These are phyloP conservation scores for Stylophora pistillata DNA, from an alignment of 64 coral and sea anemone species.

Conservation along the genomic window DNA sequence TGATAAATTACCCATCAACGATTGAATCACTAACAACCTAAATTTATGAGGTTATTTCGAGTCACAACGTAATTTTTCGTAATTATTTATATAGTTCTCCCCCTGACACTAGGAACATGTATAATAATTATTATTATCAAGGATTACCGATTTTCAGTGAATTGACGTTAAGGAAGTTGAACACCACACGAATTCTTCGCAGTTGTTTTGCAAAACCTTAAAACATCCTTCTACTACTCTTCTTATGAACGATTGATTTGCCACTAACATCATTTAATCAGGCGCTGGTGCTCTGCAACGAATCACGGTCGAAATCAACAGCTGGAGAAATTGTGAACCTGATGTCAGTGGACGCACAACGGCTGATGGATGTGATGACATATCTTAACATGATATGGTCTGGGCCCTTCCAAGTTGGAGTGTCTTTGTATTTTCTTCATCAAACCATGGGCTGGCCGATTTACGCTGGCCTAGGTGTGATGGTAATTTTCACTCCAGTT, in stretches of 20 bases:
- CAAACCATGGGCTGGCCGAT: slow-evolving; percentile 51
- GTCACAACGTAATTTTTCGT: too few species aligned
- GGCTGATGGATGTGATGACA: slow-evolving; percentile 17
- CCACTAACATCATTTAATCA: neutral
- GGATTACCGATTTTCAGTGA: too few species aligned
- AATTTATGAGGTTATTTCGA: too few species aligned
- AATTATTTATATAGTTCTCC: too few species aligned
- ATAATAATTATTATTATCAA: too few species aligned
- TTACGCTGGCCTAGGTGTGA: slow-evolving; percentile 49
- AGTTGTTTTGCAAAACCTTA: too few species aligned
- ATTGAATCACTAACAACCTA: too few species aligned
- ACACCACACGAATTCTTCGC: too few species aligned
- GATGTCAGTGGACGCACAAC: slow-evolving; percentile 69
- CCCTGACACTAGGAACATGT: too few species aligned
- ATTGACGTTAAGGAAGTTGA: too few species aligned
- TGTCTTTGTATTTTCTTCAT: slow-evolving; percentile 42
- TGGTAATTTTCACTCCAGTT: slow-evolving; percentile 48
- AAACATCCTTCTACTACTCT: too few species aligned
- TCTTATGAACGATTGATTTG: neutral
- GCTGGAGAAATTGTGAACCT: slow-evolving; percentile 67
- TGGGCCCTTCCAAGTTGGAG: slow-evolving; percentile 38
- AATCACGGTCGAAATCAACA: slow-evolving; percentile 50
- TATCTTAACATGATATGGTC: slow-evolving; percentile 44
- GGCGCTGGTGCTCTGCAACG: slow-evolving; percentile 38
- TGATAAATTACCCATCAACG: too few species aligned